These are phyloP conservation scores for Chromobotia macracanthus DNA, from an alignment of 2,797 vertebrate genomes.

Conservation along the genomic window DNA sequence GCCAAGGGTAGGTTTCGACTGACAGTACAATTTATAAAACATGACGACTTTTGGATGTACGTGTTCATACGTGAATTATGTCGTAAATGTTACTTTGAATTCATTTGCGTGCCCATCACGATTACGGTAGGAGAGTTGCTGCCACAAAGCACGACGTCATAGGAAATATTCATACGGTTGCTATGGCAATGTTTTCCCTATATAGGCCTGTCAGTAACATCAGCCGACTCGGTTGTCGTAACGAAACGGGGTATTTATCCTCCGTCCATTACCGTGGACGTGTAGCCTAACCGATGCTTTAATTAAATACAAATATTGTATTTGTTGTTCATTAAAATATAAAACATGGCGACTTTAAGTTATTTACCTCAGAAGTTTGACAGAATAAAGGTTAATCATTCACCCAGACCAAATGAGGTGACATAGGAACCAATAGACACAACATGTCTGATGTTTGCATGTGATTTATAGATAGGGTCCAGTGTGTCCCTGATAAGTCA, in stretches of 20 bases:
- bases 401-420: neutral
- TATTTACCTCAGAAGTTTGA: neutral
- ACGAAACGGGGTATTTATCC: neutral
- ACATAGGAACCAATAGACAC: neutral
- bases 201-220: neutral
- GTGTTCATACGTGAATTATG: constrained; percentile 36
- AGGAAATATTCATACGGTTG: neutral
- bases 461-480: constrained; percentile 1
- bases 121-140: neutral
- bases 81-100: constrained; percentile 17
- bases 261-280: neutral
- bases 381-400: neutral
- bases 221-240: neutral
- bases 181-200: neutral
- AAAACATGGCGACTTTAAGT: neutral
- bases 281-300: neutral
- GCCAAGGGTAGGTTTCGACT: constrained; percentile 71
- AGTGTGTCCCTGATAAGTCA: neutral
- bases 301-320: neutral
- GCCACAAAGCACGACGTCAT: neutral
- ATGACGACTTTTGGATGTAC: neutral
- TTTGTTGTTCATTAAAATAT: neutral
- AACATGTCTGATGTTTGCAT: constrained; percentile 24
- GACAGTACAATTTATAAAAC: neutral
- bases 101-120: neutral